Base-by-base conservation (phyloP, 1,140 invertebrate genomes). In the Halictus rubicundus region DNA sequence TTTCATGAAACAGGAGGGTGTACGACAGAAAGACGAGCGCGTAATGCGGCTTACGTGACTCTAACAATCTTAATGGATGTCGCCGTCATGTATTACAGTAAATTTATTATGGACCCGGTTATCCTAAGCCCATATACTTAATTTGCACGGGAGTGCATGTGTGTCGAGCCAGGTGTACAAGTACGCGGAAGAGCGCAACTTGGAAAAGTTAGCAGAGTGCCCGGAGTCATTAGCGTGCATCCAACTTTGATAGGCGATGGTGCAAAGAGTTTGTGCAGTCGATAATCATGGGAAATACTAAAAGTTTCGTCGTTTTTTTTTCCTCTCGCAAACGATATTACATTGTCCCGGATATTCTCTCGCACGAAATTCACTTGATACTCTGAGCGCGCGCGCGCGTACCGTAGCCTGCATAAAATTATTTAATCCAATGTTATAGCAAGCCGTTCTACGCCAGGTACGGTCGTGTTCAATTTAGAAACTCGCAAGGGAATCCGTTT, bases 141-240 rank as follows among this genome's bases (percentile, higher is more conserved):
- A 59, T 68, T 68, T 60, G 12, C 54, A 42, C 27, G 21, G 6
- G 10, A 27, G 14, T n/a, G n/a, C 25, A 14, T 23, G 19, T 60
- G 21, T 32, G 21, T 14, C 42, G 64, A 16, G 25, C 23, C 23
- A n/a, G 37, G 52, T 27, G 61, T 16, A 61, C n/a, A 65, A 16
- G 42, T 12, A 19, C 32, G 16, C 7, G 60, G 21, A 23, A 23
- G 25, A 5, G 39, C 7, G 16, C n/a, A 37, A 57, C 32, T 71
- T 78, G 12, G 59, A 78, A 78, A 78, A 78, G 68, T 78, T 78
- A 23, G 39, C 70, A 14, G 42, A 70, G 66, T 25, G 54, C 32
- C 25, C 32, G 19, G 37, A 76, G 52, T 77, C 57, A 42, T 77
- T 77, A 77, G 42, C 54, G 65, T 9, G 25, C 68, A 39, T 70